Conservation (phyloP, 2,797 vertebrate species). For the Xiphophorus birchmanni region DNA sequence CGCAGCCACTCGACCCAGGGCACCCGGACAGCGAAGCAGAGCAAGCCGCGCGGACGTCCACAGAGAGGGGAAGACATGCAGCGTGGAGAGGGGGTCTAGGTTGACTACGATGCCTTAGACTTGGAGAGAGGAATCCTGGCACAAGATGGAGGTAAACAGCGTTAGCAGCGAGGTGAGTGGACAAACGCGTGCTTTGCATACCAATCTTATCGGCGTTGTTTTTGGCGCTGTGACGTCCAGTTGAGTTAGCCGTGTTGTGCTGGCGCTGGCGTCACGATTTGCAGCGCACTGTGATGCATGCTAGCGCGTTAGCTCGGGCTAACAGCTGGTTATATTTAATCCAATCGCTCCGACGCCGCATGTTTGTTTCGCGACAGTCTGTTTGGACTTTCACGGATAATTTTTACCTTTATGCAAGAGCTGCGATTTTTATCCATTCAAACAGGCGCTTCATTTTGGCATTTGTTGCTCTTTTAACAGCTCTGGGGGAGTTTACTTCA, state of each 20-base stretch:
- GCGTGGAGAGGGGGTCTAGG: slow-evolving; percentile 78
- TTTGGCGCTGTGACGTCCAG: slow-evolving; percentile 31
- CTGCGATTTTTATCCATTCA: not conserved
- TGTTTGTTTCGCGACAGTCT: slow-evolving; percentile 11
- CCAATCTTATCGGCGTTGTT: not conserved
- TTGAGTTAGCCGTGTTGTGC: slow-evolving; percentile 49
- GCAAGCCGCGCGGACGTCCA: slow-evolving; percentile 64
- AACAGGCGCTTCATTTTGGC: not conserved
- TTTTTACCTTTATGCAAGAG: fast-evolving
- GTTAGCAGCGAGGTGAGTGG: slow-evolving; percentile 83
- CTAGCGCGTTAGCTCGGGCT: slow-evolving; percentile 73
- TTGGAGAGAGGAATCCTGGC: slow-evolving; percentile 79
- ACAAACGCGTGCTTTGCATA: slow-evolving; percentile 13
- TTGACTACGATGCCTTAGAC: slow-evolving; percentile 87
- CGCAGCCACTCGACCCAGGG: slow-evolving; percentile 37
- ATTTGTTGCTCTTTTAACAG: slow-evolving; percentile 59
- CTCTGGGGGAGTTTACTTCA: slow-evolving; percentile 58
- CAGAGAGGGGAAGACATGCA: slow-evolving; percentile 68
- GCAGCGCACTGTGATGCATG: slow-evolving; percentile 73
- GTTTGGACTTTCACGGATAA: not conserved
- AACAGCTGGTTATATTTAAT: slow-evolving; percentile 78
- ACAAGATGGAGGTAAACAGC: slow-evolving; percentile 92
- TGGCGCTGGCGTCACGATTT: slow-evolving; percentile 70
- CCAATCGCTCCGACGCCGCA: slow-evolving; percentile 50
- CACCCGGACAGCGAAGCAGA: slow-evolving; percentile 57